A percentile compares a stretch with the other conserved stretches of the same genome.
Evolutionary conservation across 1,140 invertebrate genomes (phyloP).

Genomic region (Tribolium castaneum): DNA sequence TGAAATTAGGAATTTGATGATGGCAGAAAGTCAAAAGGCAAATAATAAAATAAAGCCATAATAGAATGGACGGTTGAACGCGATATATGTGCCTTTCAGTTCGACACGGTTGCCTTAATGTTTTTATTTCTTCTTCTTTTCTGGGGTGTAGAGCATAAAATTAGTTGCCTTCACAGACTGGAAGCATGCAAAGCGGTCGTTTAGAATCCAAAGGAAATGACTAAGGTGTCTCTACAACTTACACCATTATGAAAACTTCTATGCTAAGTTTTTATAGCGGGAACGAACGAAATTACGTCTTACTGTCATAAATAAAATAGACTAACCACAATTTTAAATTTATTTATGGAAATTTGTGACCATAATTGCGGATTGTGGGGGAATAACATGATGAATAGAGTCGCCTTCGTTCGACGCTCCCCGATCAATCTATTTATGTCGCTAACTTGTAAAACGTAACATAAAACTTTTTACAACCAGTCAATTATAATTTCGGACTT

Average conservation of each 20-base stretch:
- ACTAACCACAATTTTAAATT: slow-evolving; percentile 26
- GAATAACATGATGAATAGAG: slow-evolving; percentile 14
- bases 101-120: slow-evolving; percentile 44
- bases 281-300: slow-evolving; percentile 36
- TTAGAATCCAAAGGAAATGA: slow-evolving; percentile 50
- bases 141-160: slow-evolving; percentile 49
- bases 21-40: background rate
- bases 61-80: slow-evolving; percentile 36
- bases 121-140: slow-evolving; percentile 47
- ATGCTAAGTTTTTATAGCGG: slow-evolving; percentile 42
- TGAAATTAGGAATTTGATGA: background rate
- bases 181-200: slow-evolving; percentile 50
- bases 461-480: slow-evolving; percentile 7
- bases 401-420: background rate
- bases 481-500: slow-evolving; percentile 24
- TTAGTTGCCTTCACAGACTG: slow-evolving; percentile 49
- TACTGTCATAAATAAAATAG: slow-evolving; percentile 39
- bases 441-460: background rate
- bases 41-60: slow-evolving; percentile 5
- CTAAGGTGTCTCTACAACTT: slow-evolving; percentile 52
- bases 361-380: slow-evolving; percentile 31
- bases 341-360: slow-evolving; percentile 40
- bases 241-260: slow-evolving; percentile 50
- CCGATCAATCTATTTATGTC: slow-evolving; percentile 3
- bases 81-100: slow-evolving; percentile 41